Percentiles rank a stretch among this genome's conserved stretches.
phyloP scores from a whole-genome alignment of 2,888 invertebrate species.

The Pollenia angustigena region DNA sequence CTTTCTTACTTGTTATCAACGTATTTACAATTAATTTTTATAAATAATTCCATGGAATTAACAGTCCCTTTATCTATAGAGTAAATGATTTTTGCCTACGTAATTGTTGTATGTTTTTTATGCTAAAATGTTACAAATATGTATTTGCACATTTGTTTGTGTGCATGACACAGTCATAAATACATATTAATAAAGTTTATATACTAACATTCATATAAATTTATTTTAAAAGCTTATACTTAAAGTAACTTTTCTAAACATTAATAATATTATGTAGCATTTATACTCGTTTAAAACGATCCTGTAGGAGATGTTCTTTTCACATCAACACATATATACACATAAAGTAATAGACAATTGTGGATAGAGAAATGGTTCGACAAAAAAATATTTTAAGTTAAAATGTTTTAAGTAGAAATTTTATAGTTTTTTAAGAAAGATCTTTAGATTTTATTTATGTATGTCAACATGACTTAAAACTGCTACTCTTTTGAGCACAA shows the following conservation, averaged over 20 bases:
- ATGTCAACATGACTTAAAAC: neutral
- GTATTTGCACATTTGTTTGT: neutral
- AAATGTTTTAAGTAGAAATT: neutral
- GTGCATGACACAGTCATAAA: neutral
- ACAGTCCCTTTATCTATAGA: too few relatives aligned
- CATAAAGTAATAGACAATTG: neutral
- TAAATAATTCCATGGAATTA: too few relatives aligned
- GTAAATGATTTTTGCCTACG: too few relatives aligned
- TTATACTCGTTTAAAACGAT: slow-evolving; percentile 26
- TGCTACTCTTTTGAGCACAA: neutral
- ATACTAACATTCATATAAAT: slow-evolving; percentile 26
- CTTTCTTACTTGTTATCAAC: too few relatives aligned
- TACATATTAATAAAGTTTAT: neutral
- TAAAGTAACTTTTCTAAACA: slow-evolving; percentile 60
- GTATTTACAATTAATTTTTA: too few relatives aligned
- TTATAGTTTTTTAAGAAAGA: neutral
- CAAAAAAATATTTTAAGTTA: too few relatives aligned
- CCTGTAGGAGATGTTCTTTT: slow-evolving; percentile 25
- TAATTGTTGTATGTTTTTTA: too few relatives aligned
- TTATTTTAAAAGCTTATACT: slow-evolving; percentile 60
- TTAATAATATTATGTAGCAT: slow-evolving; percentile 52
- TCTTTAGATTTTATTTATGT: too few relatives aligned
- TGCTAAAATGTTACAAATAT: neutral
- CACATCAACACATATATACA: slow-evolving; percentile 22
- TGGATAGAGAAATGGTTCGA: neutral